Percentiles rank a stretch among this genome's conserved stretches.
These are phyloP conservation scores for Microtus montanus DNA, from an alignment of 2,113 vertebrate species.

Conservation along the genomic window DNA sequence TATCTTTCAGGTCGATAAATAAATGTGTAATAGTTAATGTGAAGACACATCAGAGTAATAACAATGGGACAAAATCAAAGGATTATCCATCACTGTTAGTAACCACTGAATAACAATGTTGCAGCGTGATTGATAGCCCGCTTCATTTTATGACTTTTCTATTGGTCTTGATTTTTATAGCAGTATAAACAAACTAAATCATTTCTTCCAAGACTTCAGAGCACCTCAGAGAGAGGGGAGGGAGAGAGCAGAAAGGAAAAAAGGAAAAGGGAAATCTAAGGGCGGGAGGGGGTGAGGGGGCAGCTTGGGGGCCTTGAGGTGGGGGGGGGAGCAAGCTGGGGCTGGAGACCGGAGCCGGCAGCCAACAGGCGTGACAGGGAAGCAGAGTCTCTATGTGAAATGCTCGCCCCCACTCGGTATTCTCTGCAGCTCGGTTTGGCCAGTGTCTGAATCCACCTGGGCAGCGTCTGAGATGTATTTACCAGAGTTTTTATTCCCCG, in stretches of 20 bases:
- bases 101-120: constrained; percentile 87
- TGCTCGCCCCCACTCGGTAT: constrained; percentile 15
- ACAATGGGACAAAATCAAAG: constrained; percentile 90
- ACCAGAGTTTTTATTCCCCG: constrained; percentile 82
- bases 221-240: constrained; percentile 70
- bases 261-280: constrained; percentile 52
- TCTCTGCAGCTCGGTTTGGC: constrained; percentile 65
- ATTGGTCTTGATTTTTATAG: constrained; percentile 94
- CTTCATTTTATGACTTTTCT: constrained; percentile 96
- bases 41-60: constrained; percentile 88
- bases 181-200: constrained; percentile 95
- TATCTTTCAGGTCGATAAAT: constrained; percentile 86
- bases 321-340: constrained; percentile 2
- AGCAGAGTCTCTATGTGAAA: constrained; percentile 70
- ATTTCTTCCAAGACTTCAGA: constrained; percentile 88
- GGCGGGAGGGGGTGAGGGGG: neutral
- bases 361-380: constrained; percentile 57
- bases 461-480: constrained; percentile 81
- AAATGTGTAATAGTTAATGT: constrained; percentile 88
- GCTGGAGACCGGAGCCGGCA: neutral
- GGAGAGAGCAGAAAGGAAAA: neutral
- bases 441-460: constrained; percentile 81
- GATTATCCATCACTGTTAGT: constrained; percentile 91
- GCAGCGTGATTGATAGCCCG: constrained; percentile 93
- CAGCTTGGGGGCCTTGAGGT: neutral